Evolutionary conservation across 2,113 vertebrate genomes (phyloP), one percentile per base, ranked within the genome.

Genomic region (Empidonax traillii): DNA sequence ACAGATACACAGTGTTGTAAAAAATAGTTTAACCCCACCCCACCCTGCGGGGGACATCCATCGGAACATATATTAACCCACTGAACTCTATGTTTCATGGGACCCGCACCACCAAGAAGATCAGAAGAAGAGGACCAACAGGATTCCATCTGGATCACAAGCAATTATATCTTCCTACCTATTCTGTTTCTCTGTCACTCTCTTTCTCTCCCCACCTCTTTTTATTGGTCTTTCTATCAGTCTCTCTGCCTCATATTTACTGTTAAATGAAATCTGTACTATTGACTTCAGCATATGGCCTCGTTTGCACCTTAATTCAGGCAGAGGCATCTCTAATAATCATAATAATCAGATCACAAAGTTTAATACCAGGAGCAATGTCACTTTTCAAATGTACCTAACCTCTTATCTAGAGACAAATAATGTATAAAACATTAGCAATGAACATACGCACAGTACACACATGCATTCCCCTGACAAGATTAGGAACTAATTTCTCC

Each of bases 401-500:
- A 25, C 31, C 35, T 24, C 31, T 53, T 12, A 52, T 47, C 44
- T 55, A 43, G 56, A 73, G 35, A 43, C 6, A 77, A 14, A 13
- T 13, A 87, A 67, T 89, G 56, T 68, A 46, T 58, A 28, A 96
- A 90, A 76, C 30, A 68, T 79, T 88, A 79, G 33, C 8, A 2
- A 49, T 35, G 37, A 62, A 58, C 52, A 76, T 25, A 86, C 24
- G 28, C 10, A 71, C 2, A 8, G 37, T 41, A 41, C 17, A 43
- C 58, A 53, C 28, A 18, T 14, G 33, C 43, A 13, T 59, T 76
- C 33, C 79, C 86, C 49, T 88, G 66, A 66, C 95, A 41, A 95
- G 73, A 63, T 92, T 94, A 95, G 30, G 86, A 71, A 59, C 95
- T 77, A 96, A 31, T 74, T 90, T 87, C 85, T 96, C 85, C 66